A percentile compares a stretch with the other conserved stretches of the same genome.
These are phyloP conservation scores for Camelus dromedarius DNA, from an alignment of 2,113 vertebrate species.

Conservation along the genomic window DNA sequence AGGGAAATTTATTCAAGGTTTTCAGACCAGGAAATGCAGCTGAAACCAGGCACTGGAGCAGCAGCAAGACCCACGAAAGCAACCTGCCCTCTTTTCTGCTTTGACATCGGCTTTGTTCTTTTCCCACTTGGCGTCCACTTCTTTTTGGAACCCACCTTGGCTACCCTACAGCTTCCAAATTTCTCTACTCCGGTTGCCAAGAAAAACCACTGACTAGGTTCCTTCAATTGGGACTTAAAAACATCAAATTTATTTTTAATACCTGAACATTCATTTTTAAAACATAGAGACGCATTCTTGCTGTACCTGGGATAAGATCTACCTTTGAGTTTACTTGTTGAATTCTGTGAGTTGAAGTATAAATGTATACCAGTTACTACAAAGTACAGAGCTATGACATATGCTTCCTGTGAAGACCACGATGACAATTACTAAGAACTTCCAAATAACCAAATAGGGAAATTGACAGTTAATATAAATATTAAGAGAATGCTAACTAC, in stretches of 20 bases:
- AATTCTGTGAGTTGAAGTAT: slow-evolving; percentile 2
- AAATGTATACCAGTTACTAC: neutral
- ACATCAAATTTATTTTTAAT: slow-evolving; percentile 22
- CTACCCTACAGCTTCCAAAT: neutral
- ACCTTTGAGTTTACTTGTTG: neutral
- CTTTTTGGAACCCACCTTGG: neutral
- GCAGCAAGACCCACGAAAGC: neutral
- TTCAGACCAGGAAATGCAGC: neutral
- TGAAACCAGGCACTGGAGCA: neutral
- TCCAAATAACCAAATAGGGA: neutral
- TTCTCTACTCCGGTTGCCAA: neutral
- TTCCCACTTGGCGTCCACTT: neutral
- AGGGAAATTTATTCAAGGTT: neutral
- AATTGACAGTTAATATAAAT: neutral
- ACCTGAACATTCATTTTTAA: neutral
- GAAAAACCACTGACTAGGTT: slow-evolving; percentile 2
- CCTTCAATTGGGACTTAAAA: neutral
- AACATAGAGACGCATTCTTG: neutral
- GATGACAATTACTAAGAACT: neutral
- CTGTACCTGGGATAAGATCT: neutral
- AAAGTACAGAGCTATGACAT: neutral
- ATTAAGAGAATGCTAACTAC: neutral
- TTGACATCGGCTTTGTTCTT: neutral
- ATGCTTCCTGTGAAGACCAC: neutral
- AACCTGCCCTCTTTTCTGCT: neutral